Percentiles rank a stretch among this genome's conserved stretches.
Evolutionary conservation across 2,797 vertebrate species (phyloP).

Genomic region (Stomatorhinus walkeri): DNA sequence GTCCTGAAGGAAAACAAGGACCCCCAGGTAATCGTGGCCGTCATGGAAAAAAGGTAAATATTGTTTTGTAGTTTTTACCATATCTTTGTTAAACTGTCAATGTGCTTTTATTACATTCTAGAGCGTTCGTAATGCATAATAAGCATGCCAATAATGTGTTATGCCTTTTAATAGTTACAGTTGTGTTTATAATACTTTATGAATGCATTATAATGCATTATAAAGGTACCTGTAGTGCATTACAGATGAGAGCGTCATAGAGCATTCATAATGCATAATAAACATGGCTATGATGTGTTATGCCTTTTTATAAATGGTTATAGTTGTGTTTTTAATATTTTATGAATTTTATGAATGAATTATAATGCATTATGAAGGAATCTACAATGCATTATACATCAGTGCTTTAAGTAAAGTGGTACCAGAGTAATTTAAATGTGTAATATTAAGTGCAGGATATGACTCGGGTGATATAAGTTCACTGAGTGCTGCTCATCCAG

Average conservation of each 20-base stretch:
- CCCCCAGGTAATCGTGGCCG: slow-evolving; percentile 76
- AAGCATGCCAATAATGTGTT: background rate
- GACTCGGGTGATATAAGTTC: background rate
- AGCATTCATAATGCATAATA: background rate
- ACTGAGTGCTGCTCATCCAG: slow-evolving; percentile 46
- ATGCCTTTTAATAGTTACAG: background rate
- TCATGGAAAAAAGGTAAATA: slow-evolving; percentile 80
- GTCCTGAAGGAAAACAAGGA: slow-evolving; percentile 80
- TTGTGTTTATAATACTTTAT: background rate
- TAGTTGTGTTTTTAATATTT: background rate
- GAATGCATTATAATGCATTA: background rate
- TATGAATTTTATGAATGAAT: background rate
- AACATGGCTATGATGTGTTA: background rate
- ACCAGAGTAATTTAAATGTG: background rate
- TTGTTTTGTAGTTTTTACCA: background rate
- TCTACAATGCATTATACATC: background rate
- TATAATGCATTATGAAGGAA: background rate
- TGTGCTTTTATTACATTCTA: background rate
- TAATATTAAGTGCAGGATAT: background rate
- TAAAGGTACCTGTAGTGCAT: background rate
- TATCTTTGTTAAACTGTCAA: background rate
- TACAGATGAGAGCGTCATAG: background rate
- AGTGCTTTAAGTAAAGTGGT: background rate
- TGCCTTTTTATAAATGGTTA: background rate
- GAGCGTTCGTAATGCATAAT: background rate